Base-by-base conservation (phyloP, 2,113 vertebrate genomes). In the Seriola rivoliana region DNA sequence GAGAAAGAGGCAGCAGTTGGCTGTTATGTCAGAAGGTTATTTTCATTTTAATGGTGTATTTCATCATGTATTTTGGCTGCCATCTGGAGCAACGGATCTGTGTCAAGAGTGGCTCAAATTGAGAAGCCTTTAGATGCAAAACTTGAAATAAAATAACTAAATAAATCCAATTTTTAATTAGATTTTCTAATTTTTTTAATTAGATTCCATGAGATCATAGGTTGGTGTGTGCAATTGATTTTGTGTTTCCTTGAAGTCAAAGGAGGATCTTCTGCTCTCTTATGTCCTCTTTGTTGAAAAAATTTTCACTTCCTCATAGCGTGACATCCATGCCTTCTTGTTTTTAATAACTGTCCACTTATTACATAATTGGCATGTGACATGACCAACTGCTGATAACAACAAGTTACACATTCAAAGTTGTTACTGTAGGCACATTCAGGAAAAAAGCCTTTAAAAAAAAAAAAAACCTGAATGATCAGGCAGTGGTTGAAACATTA, bases 91-190 rank as follows among this genome's bases (percentile, higher is more conserved):
- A 29, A 29, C 29, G 29, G 29, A 29, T 29, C 29, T 29, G 29
- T 29, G 29, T 29, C 29, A 29, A 29, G 29, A 29, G 29, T 79
- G 80, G 85, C 76, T 78, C 48, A 57, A 72, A 77, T 60, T 77
- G 54, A 60, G 42, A 81, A 83, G 78, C 62, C 59, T 58, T 65
- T 58, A 70, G 38, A 68, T 55, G 6, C 57, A 55, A 57, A 54
- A 21, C 17, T 55, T 32, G 0, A 52, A 52, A 52, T 8, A 21
- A 52, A 21, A 52, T 8, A 17, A 48, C 34, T 6, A 8, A 40
- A 75, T 64, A 23, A 13, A 70, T 52, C 46, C 16, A 13, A 14
- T 13, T 12, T 40, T 36, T 54, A 19, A 54, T 42, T 42, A 11
- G 40, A 42, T 42, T 42, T 42, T 42, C 10, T 9, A 42, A 11